Evolutionary conservation across 92 coral and sea anemone genomes (phyloP).

Genomic region (Zoanthus sociatus): DNA sequence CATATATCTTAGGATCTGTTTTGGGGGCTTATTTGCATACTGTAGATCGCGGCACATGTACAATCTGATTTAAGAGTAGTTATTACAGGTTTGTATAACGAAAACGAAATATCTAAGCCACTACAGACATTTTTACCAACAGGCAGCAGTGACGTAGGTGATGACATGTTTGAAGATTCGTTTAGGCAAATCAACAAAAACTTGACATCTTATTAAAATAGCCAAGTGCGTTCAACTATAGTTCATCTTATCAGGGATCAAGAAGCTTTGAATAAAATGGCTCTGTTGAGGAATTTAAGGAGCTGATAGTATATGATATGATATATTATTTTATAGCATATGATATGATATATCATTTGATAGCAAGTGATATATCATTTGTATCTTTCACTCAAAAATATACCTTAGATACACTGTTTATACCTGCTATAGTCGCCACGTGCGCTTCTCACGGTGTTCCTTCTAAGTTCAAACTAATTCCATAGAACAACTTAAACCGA

Average conservation of each 20-base stretch:
- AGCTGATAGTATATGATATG: not conserved
- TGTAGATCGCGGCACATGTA: not conserved
- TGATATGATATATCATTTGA: not conserved
- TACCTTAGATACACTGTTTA: no score
- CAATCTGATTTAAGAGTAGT: slow-evolving; percentile 6
- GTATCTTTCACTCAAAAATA: no score
- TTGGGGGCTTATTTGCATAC: not conserved
- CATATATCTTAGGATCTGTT: not conserved
- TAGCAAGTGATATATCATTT: no score
- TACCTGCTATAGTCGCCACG: no score
- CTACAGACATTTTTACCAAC: slow-evolving; percentile 1
- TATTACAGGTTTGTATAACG: slow-evolving; percentile 4
- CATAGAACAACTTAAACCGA: no score
- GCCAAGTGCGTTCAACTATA: not conserved
- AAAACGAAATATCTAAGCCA: slow-evolving; percentile 20
- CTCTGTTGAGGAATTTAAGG: not conserved
- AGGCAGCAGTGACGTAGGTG: not conserved
- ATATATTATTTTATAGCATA: not conserved
- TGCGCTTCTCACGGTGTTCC: no score
- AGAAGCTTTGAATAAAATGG: not conserved
- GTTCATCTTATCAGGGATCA: not conserved
- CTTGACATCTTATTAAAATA: not conserved
- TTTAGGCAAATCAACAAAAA: slow-evolving; percentile 26
- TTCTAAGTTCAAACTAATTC: no score
- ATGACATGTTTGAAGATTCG: slow-evolving; percentile 7